Percentiles rank a stretch among this genome's conserved stretches.
Evolutionary conservation across 2,797 vertebrate genomes (phyloP).

Genomic region (Epinephelus coioides): DNA sequence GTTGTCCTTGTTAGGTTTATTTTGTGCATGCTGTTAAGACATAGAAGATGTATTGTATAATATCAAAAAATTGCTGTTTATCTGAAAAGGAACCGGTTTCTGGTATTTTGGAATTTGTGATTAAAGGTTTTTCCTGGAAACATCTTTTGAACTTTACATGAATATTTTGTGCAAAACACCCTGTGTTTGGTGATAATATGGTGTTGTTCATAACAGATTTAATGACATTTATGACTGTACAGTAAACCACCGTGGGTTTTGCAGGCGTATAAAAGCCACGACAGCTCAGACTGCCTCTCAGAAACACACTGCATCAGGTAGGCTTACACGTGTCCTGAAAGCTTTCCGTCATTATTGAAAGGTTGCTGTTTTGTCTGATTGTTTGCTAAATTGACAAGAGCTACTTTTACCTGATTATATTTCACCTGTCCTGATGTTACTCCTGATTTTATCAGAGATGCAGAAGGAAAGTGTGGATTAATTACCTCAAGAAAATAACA

Average conservation of each 20-base stretch:
- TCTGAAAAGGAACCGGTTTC: slow-evolving; percentile 57
- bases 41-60: slow-evolving; percentile 27
- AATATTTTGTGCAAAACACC: slow-evolving; percentile 77
- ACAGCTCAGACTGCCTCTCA: slow-evolving; percentile 27
- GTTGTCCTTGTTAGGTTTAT: not conserved
- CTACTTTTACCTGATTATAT: not conserved
- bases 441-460: slow-evolving; percentile 26
- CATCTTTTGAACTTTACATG: slow-evolving; percentile 65
- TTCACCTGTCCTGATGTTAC: slow-evolving; percentile 3
- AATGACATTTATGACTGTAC: slow-evolving; percentile 74
- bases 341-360: slow-evolving; percentile 12
- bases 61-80: slow-evolving; percentile 43
- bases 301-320: slow-evolving; percentile 69
- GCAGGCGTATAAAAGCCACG: slow-evolving; percentile 77
- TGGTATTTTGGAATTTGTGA: slow-evolving; percentile 31
- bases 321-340: slow-evolving; percentile 37
- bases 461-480: not conserved
- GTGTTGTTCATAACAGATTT: slow-evolving; percentile 65
- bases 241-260: slow-evolving; percentile 60
- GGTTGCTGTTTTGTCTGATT: slow-evolving; percentile 4
- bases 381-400: not conserved
- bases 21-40: not conserved
- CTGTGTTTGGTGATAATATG: slow-evolving; percentile 73
- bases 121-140: slow-evolving; percentile 62
- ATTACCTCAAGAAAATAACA: not conserved